These are phyloP conservation scores for Gorsachius goisagi DNA, from an alignment of 2,113 vertebrate species.

Conservation along the genomic window DNA sequence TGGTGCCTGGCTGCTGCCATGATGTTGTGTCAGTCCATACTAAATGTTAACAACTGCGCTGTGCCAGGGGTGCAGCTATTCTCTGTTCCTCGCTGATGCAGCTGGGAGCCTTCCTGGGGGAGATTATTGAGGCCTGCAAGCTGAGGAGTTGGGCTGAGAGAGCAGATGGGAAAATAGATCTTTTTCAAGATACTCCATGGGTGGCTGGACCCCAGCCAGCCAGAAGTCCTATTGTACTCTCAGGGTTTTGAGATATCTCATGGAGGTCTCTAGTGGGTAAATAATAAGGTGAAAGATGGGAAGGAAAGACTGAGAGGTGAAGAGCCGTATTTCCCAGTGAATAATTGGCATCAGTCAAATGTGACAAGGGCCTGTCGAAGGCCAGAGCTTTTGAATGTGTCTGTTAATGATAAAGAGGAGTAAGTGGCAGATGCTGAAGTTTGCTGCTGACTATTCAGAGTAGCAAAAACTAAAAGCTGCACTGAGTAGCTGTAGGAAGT, in stretches of 20 bases:
- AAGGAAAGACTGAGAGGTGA: background rate
- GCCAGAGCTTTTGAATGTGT: background rate
- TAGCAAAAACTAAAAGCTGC: background rate
- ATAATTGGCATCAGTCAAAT: background rate
- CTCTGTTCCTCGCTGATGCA: background rate
- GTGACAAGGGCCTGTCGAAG: background rate
- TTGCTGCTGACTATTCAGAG: background rate
- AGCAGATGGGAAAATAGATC: background rate
- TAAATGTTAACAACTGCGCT: accelerated
- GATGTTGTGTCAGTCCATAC: background rate
- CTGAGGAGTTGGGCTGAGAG: background rate
- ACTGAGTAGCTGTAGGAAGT: background rate
- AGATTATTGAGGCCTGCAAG: background rate
- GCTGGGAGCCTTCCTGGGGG: background rate
- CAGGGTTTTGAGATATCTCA: background rate
- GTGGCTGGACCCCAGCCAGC: background rate
- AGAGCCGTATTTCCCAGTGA: background rate
- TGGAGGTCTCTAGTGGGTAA: background rate
- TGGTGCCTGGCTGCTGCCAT: background rate
- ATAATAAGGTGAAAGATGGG: background rate
- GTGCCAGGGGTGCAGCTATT: background rate
- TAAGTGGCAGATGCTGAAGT: background rate
- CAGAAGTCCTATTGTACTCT: background rate
- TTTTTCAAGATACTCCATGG: background rate
- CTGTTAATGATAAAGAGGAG: background rate